Evolutionary conservation across 92 coral and sea anemone genomes (phyloP).

Genomic region (Epizoanthus ramosus): DNA sequence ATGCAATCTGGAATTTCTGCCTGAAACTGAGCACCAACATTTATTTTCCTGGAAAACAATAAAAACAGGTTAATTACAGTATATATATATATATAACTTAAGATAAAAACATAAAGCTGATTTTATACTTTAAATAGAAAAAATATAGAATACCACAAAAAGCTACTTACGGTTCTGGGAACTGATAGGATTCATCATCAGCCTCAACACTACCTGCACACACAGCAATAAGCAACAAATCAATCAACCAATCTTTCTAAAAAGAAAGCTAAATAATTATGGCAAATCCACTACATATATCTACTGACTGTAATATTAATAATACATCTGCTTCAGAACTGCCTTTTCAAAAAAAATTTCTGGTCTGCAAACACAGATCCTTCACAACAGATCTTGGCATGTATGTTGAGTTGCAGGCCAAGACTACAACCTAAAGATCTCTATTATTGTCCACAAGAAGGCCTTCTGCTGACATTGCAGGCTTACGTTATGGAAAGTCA

Average conservation of each 20-base stretch:
- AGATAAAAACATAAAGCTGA: neutral
- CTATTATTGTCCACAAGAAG: too few relatives aligned
- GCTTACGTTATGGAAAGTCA: too few relatives aligned
- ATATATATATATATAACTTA: neutral
- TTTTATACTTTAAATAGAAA: neutral
- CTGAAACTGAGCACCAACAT: conserved; percentile 91
- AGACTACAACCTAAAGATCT: too few relatives aligned
- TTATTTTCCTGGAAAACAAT: conserved; percentile 77
- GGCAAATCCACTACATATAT: neutral
- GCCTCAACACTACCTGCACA: conserved; percentile 61
- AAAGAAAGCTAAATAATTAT: neutral
- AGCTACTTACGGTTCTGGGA: conserved; percentile 95
- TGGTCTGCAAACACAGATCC: too few relatives aligned
- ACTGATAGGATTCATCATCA: conserved; percentile 68
- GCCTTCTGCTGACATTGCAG: too few relatives aligned
- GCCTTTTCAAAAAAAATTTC: too few relatives aligned
- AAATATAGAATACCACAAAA: neutral
- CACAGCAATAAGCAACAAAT: conserved; percentile 46
- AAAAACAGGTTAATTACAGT: neutral
- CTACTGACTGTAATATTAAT: neutral
- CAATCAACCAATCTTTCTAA: neutral
- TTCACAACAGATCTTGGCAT: too few relatives aligned
- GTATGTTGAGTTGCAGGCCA: too few relatives aligned
- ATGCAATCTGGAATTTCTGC: conserved; percentile 84
- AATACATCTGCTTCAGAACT: too few relatives aligned